Evolutionary conservation across 2,113 vertebrate genomes (phyloP), one percentile per base, ranked within the genome.

Genomic region (Mus musculus): DNA sequence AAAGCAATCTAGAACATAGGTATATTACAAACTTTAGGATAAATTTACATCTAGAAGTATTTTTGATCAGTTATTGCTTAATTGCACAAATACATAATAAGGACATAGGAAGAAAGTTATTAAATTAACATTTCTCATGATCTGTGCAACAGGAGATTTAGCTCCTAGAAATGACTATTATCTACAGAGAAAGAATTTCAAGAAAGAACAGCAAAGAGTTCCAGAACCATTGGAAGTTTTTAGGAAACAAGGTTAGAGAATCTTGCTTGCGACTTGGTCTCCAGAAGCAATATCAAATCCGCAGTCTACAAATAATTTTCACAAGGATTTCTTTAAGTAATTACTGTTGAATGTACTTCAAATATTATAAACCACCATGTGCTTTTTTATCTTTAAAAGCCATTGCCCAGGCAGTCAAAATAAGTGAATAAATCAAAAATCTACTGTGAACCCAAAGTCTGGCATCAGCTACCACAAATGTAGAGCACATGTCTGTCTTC

Each of bases 51-150:
- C 28, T 75, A 10, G 52, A 92, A 91, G 7, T 36, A 72, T 5
- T 89, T 63, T 80, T 77, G 52, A 14, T 2, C 42, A 84, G 7
- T 26, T 90, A 56, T 61, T 88, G 82, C 90, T 72, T 72, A 87
- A 63, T 75, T 91, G 10, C 26, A 28, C 61, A 54, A 89, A 7
- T 78, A 61, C 20, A 63, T 71, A 81, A 88, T 3, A 80, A 80
- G 1, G n/a, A 19, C 26, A 89, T 1, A 88, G 3, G 22, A 0
- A 87, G 92, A 63, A 12, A 8, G 52, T 9, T 39, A 46, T 80
- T 49, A 85, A 78, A n/a, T 80, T 71, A 84, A 30, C 7, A n/a
- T 93, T 85, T 86, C 56, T 95, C 61, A 85, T 84, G 14, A n/a
- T 65, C 49, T 86, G 49, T n/a, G 14, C 61, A 88, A 93, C 11